phyloP scores from a whole-genome alignment of 2,888 invertebrate genomes.

The Argyresthia albistria region DNA sequence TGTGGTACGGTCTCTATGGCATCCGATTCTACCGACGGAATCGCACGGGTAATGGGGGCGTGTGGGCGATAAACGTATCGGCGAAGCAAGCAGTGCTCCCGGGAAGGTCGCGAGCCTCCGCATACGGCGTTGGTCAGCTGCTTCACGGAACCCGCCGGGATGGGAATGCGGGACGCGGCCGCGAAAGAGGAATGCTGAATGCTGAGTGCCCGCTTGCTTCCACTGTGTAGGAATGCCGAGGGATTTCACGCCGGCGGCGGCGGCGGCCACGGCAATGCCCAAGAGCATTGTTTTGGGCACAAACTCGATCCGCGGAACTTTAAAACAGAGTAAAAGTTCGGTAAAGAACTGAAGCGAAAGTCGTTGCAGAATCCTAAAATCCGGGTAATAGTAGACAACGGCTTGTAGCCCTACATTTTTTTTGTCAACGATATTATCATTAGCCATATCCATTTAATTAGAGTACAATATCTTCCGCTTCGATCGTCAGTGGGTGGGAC shows the following conservation, averaged over 20 bases:
- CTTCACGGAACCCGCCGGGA: conserved; percentile 51
- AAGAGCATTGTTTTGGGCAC: not conserved
- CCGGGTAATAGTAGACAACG: not conserved
- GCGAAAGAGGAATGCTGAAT: conserved; percentile 1
- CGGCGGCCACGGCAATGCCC: no score
- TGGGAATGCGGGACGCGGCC: conserved; percentile 52
- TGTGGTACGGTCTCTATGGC: conserved; percentile 52
- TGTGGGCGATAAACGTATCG: conserved; percentile 44
- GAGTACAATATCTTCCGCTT: conserved; percentile 30
- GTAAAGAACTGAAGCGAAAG: not conserved
- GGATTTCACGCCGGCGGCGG: not conserved
- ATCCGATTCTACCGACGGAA: conserved; percentile 44
- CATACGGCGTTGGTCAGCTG: conserved; percentile 36
- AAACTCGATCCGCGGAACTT: not conserved
- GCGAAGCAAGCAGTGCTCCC: conserved; percentile 27
- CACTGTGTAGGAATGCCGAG: not conserved
- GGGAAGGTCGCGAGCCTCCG: conserved; percentile 19
- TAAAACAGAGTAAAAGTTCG: no score
- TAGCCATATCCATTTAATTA: not conserved
- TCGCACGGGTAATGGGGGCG: conserved; percentile 45
- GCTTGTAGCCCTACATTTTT: not conserved
- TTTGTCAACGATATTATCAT: not conserved
- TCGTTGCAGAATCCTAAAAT: not conserved
- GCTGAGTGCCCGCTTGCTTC: not conserved
- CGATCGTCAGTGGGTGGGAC: conserved; percentile 31